A percentile compares a stretch with the other conserved stretches of the same genome.
Evolutionary conservation across 1,140 invertebrate species (phyloP).

Genomic region (Tetragonula clypearis): DNA sequence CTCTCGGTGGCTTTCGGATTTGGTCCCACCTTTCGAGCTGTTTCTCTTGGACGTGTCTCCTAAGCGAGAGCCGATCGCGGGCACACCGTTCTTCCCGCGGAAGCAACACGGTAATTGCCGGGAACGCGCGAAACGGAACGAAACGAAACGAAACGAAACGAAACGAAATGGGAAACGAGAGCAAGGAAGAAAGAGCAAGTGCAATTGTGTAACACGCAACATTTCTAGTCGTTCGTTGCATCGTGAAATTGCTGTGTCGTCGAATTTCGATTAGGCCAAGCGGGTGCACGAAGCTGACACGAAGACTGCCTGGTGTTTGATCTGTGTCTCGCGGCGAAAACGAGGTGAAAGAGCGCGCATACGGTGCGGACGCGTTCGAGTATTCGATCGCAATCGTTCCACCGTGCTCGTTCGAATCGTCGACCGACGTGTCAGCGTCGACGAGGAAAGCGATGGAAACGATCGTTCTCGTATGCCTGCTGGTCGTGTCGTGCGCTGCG

Average conservation of each 20-base stretch:
- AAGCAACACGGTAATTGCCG: slow-evolving; percentile 18
- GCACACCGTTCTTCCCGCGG: slow-evolving; percentile 26
- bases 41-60: slow-evolving; percentile 31
- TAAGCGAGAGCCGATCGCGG: slow-evolving; percentile 12
- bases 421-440: background rate
- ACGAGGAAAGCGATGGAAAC: slow-evolving; percentile 49
- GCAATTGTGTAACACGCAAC: slow-evolving; percentile 55
- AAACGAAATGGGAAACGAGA: slow-evolving; percentile 40
- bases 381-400: background rate
- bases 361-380: slow-evolving; percentile 1
- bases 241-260: slow-evolving; percentile 39
- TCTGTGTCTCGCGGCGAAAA: background rate
- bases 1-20: slow-evolving; percentile 40
- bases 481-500: slow-evolving; percentile 32
- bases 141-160: background rate
- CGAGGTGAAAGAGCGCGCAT: slow-evolving; percentile 14
- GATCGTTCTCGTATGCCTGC: slow-evolving; percentile 26
- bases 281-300: background rate
- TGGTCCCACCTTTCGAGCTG: slow-evolving; percentile 35
- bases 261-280: slow-evolving; percentile 22
- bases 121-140: background rate
- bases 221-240: slow-evolving; percentile 56
- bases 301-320: background rate
- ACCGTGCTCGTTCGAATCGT: background rate
- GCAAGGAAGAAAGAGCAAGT: slow-evolving; percentile 13